Evolutionary conservation across 2,797 vertebrate species (phyloP), one percentile per base, ranked within the genome.

Genomic region (Enoplosus armatus): DNA sequence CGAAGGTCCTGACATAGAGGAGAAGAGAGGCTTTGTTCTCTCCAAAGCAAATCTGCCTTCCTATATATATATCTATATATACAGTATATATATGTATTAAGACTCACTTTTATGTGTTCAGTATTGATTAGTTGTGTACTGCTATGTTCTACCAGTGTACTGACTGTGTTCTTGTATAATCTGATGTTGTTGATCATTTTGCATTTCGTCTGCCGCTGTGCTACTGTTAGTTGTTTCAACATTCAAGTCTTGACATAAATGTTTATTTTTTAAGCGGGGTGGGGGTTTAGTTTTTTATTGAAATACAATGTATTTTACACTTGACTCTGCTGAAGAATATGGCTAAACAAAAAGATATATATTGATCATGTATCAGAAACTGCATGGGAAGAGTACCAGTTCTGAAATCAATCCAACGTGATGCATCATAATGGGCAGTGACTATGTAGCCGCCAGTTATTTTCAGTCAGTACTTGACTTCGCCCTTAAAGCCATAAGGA

Each of bases 201-300:
- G 89, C 87, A 88, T 92, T 93, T 89, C 37, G 79, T 94, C 90
- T 81, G 82, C 84, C 78, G 60, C 78, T 82, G 89, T 94, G 89
- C 89, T 93, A 67, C 70, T 86, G 91, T 94, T 90, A 87, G 87
- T 82, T 87, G 85, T 93, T 90, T 87, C 66, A 79, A 87, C 89
- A 92, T 90, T 79, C 73, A 84, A 89, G 89, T 94, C 90, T 94
- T 93, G 86, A 92, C 88, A 88, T 91, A 84, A 89, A 90, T 72
- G 86, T 94, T 92, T 91, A 85, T 85, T 91, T 93, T 92, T 86
- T 88, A 90, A 85, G 80, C 55, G 50, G 85, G 76, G 48, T 54
- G 53, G 72, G 72, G 64, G n/a, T 70, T 87, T 81, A 48, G 45
- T 87, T 90, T 82, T 87, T 77, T 85, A 89, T 85, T 55, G 29